These are phyloP conservation scores for Opisthograptis luteolata DNA, from an alignment of 2,888 invertebrate species.

Conservation along the genomic window DNA sequence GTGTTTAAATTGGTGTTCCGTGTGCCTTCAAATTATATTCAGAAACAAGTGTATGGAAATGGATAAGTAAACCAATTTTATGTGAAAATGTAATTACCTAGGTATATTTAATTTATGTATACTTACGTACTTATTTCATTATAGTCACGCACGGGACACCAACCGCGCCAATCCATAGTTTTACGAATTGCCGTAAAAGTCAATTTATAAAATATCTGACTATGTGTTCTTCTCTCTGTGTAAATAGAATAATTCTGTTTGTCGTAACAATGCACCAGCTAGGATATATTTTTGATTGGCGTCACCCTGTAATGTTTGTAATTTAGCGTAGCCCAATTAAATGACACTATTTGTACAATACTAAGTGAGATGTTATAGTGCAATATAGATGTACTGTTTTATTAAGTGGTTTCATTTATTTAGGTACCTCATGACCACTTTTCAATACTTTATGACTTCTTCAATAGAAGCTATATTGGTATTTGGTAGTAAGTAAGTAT, in stretches of 20 bases:
- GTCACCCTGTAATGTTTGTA: slow-evolving; percentile 56
- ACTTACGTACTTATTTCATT: not conserved
- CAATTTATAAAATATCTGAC: slow-evolving; percentile 22
- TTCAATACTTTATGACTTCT: too few relatives aligned
- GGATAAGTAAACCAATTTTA: too few relatives aligned
- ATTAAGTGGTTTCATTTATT: slow-evolving; percentile 51
- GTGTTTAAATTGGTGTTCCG: slow-evolving; percentile 12
- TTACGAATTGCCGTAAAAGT: slow-evolving; percentile 15
- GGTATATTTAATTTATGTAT: too few relatives aligned
- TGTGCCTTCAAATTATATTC: slow-evolving; percentile 1
- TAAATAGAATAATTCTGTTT: slow-evolving; percentile 37
- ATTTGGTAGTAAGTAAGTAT: too few relatives aligned
- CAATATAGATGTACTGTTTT: slow-evolving; percentile 83
- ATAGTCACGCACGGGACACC: slow-evolving; percentile 13
- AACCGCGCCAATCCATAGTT: slow-evolving; percentile 17
- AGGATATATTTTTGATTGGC: slow-evolving; percentile 52
- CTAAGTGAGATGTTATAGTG: slow-evolving; percentile 82
- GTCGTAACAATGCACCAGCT: slow-evolving; percentile 53
- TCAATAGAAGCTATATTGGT: too few relatives aligned
- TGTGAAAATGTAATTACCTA: too few relatives aligned
- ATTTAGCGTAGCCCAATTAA: slow-evolving; percentile 48
- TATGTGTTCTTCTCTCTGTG: slow-evolving; percentile 31
- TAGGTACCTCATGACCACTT: too few relatives aligned
- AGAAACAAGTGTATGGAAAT: too few relatives aligned
- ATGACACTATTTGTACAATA: slow-evolving; percentile 77